Percentiles rank a stretch among this genome's conserved stretches.
phyloP scores from a whole-genome alignment of 2,113 vertebrate species.

The Platichthys stellatus region DNA sequence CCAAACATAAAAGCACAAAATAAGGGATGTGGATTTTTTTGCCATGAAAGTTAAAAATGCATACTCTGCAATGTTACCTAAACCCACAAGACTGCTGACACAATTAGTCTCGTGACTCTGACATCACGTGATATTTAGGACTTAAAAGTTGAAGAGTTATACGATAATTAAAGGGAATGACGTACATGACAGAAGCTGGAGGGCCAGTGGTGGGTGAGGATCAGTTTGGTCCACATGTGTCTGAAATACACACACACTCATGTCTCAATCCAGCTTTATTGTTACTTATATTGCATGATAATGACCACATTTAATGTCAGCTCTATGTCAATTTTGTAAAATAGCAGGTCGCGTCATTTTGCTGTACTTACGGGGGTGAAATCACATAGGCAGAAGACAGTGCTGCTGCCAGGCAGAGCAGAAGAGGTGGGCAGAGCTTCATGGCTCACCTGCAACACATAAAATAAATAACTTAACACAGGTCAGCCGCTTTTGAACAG shows the following conservation, averaged over 20 bases:
- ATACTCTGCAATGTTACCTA: not conserved
- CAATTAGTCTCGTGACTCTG: conserved; percentile 35
- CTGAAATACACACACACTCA: conserved; percentile 55
- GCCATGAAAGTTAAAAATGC: not conserved
- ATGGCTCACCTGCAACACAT: conserved; percentile 55
- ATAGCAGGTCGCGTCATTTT: not conserved
- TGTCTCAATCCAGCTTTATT: not conserved
- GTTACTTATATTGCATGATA: not conserved
- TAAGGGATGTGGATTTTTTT: not conserved
- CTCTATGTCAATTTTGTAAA: not conserved
- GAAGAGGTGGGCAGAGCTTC: conserved; percentile 37
- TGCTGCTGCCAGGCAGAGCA: conserved; percentile 61
- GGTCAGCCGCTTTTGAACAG: not conserved
- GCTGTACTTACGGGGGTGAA: conserved; percentile 59
- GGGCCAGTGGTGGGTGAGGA: conserved; percentile 85
- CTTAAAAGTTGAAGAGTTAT: not conserved
- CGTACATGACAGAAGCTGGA: conserved; percentile 79
- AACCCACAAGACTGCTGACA: conserved; percentile 6
- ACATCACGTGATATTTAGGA: conserved; percentile 31
- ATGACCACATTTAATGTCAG: not conserved
- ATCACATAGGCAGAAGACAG: conserved; percentile 50
- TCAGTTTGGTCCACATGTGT: conserved; percentile 80
- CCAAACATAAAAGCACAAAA: not conserved
- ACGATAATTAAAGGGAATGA: not conserved
- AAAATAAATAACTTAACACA: not conserved